Conservation (phyloP, 2,113 vertebrate genomes). For the Neomonachus schauinslandi region DNA sequence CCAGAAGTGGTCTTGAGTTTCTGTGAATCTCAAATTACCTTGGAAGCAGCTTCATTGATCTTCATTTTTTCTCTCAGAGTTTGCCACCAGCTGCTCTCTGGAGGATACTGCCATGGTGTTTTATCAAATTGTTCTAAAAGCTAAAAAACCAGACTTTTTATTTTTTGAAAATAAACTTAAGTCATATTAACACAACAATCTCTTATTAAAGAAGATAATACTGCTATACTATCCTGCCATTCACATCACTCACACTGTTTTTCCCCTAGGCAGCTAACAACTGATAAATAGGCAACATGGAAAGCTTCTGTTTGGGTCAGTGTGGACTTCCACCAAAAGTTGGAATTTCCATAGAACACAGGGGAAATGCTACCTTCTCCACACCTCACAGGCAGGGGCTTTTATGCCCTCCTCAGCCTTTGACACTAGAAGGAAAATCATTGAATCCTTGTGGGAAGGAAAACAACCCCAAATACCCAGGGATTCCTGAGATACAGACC, state of each 20-base stretch:
- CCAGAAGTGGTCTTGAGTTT: neutral
- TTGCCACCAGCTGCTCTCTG: slow-evolving; percentile 92
- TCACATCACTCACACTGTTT: neutral
- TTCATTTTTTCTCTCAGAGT: slow-evolving; percentile 90
- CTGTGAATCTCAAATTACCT: slow-evolving; percentile 83
- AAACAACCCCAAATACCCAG: neutral
- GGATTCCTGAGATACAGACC: neutral
- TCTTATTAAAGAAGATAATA: neutral
- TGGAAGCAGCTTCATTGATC: slow-evolving; percentile 90
- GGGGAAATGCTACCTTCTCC: neutral
- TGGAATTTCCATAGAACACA: neutral
- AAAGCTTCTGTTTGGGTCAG: neutral
- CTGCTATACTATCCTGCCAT: neutral
- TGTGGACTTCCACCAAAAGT: neutral
- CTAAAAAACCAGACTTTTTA: slow-evolving; percentile 82
- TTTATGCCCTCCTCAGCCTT: neutral
- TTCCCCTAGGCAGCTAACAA: neutral
- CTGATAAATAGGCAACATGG: neutral
- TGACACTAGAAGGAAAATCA: neutral
- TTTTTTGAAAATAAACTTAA: slow-evolving; percentile 44
- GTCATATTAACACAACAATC: neutral
- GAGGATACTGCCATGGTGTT: slow-evolving; percentile 89
- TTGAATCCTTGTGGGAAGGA: neutral
- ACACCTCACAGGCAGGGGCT: neutral
- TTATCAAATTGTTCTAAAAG: slow-evolving; percentile 87